Evolutionary conservation across 2,888 invertebrate species (phyloP).

Genomic region (Nomada fabriciana): DNA sequence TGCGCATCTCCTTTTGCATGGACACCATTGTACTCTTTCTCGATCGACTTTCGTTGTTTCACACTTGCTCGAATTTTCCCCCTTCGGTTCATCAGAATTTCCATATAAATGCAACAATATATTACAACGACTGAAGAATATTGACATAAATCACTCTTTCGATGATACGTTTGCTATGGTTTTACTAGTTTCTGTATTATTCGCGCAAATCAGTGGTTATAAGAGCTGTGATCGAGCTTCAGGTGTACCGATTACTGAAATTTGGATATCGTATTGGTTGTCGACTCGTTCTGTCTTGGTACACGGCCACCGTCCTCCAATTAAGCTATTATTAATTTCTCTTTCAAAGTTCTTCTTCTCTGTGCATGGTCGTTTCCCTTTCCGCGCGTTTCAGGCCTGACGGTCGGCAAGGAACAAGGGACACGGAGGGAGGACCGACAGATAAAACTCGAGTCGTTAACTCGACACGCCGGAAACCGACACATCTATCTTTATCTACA

Average conservation of each 20-base stretch:
- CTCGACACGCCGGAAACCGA: conserved; percentile 82
- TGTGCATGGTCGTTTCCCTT: conserved; percentile 23
- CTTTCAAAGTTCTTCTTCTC: conserved; percentile 25
- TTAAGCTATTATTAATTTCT: conserved; percentile 55
- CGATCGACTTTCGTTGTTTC: conserved; percentile 1
- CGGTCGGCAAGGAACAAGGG: conserved; percentile 42
- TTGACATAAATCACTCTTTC: too few relatives aligned
- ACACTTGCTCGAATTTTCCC: neutral
- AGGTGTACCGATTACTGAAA: too few relatives aligned
- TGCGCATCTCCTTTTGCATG: neutral
- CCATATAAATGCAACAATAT: too few relatives aligned
- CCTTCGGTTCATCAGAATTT: neutral
- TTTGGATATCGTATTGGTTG: too few relatives aligned
- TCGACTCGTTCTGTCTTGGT: neutral
- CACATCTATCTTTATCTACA: conserved; percentile 81
- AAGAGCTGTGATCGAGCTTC: too few relatives aligned
- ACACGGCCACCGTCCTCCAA: conserved; percentile 9
- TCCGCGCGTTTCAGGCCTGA: conserved; percentile 30
- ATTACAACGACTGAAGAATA: too few relatives aligned
- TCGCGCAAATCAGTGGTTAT: too few relatives aligned
- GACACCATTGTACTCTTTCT: neutral
- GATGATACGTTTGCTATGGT: too few relatives aligned
- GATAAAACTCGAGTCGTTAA: conserved; percentile 82
- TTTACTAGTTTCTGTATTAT: too few relatives aligned
- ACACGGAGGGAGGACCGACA: conserved; percentile 67